Evolutionary conservation across 2,797 vertebrate species (phyloP), one percentile per base, ranked within the genome.

Genomic region (Chaetodon trifasciatus): DNA sequence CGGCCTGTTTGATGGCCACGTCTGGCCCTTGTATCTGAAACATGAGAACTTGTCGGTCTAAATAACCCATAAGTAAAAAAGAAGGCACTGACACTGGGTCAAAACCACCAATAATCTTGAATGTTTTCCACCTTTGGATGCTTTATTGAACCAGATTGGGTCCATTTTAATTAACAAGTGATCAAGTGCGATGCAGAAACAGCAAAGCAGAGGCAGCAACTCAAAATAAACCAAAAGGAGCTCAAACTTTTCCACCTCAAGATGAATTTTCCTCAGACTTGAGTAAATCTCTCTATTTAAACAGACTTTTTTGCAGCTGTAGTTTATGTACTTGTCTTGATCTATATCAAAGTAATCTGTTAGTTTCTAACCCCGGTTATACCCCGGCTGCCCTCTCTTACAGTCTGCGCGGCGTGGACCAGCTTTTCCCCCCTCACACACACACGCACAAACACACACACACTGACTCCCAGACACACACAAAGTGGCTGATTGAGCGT

Each of bases 331-430:
- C 53, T 63, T 82, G 81, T 83, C 71, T 0, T 74, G 37, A 53
- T 62, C 49, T n/a, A 70, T 86, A 49, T 74, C 42, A 62, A 39
- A 62, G 73, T 56, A 73, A 78, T 87, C 70, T 71, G 61, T 89
- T 69, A 62, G 47, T 3, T 57, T 69, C 7, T 42, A 23, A 40
- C 19, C 66, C 12, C 8, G 24, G 10, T 71, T 74, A 19, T 6
- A 40, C 74, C 67, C 74, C 67, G 47, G 60, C 46, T 69, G 61
- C 42, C 52, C 66, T 56, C 57, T 40, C 42, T 42, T 24, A n/a
- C 42, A 0, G 17, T 32, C 52, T 23, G 8, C 53, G 46, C 19
- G 15, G 8, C 37, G 62, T 53, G n/a, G 35, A 58, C 47, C 28
- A 28, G 4, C 42, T 3, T 0, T 3, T 35, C 53, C 66, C 21